phyloP scores from a whole-genome alignment of 1,140 invertebrate species.

The Plodia interpunctella region DNA sequence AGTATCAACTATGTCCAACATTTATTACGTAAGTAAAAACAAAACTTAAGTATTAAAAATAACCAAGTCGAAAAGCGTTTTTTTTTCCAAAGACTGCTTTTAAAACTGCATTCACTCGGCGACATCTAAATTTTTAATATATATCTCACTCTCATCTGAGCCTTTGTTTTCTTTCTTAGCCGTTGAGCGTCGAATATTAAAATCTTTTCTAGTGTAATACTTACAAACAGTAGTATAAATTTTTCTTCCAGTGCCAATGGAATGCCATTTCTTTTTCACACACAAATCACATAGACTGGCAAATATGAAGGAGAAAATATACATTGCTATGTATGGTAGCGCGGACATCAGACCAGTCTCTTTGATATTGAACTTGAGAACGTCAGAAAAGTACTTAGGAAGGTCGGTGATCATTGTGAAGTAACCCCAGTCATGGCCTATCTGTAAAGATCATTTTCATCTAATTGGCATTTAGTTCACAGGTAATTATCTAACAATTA shows the following conservation, averaged over 20 bases:
- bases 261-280: constrained; percentile 78
- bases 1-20: too few relatives aligned
- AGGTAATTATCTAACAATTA: too few relatives aligned
- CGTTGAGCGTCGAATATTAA: too few relatives aligned
- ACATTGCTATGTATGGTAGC: constrained; percentile 85
- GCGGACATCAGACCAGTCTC: constrained; percentile 83
- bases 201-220: too few relatives aligned
- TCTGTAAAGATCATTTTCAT: constrained; percentile 30
- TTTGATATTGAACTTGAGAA: constrained; percentile 89
- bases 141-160: too few relatives aligned
- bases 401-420: constrained; percentile 95
- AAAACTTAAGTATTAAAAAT: too few relatives aligned
- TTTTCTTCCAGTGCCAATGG: constrained; percentile 81
- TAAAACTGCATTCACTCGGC: too few relatives aligned
- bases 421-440: constrained; percentile 94
- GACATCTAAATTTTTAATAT: too few relatives aligned
- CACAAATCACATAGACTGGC: constrained; percentile 82
- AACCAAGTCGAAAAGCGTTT: too few relatives aligned
- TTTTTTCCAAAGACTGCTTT: too few relatives aligned
- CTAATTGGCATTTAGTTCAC: neutral
- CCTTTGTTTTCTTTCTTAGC: too few relatives aligned
- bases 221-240: constrained; percentile 84
- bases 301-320: constrained; percentile 80
- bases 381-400: constrained; percentile 93
- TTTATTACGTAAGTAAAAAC: too few relatives aligned